These are phyloP conservation scores for Catonia carolina DNA, from an alignment of 2,888 invertebrate genomes.

Conservation along the genomic window DNA sequence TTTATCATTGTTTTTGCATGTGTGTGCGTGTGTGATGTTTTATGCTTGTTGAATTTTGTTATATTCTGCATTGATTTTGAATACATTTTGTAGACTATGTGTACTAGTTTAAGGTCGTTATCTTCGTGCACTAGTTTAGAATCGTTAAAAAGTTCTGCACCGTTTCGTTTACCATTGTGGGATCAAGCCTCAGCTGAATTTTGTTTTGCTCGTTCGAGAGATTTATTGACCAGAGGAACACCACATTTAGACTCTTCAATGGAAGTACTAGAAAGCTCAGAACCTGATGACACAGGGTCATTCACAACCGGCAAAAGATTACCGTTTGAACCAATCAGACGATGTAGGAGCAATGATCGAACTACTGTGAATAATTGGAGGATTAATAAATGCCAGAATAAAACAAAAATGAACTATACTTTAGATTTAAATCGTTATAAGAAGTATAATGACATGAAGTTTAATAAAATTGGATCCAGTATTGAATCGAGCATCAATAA, in stretches of 20 bases:
- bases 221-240: conserved; percentile 49
- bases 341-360: conserved; percentile 16
- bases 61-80: conserved; percentile 3
- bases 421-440: conserved; percentile 3
- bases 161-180: conserved; percentile 56
- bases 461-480: conserved; percentile 11
- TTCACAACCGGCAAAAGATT: conserved; percentile 8
- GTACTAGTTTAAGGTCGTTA: conserved; percentile 44
- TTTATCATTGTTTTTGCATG: not conserved
- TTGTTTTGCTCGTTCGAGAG: conserved; percentile 64
- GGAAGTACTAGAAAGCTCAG: conserved; percentile 27
- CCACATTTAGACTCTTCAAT: conserved; percentile 31
- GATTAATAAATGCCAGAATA: conserved; percentile 2
- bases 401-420: not conserved
- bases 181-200: conserved; percentile 68
- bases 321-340: conserved; percentile 16
- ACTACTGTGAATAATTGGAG: conserved; percentile 17
- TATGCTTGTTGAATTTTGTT: conserved; percentile 4
- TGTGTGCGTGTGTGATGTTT: conserved; percentile 10
- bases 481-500: conserved; percentile 13
- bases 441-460: conserved; percentile 2
- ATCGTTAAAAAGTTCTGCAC: conserved; percentile 44
- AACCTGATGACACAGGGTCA: conserved; percentile 21
- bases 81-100: conserved; percentile 40
- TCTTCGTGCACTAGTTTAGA: conserved; percentile 46